These are phyloP conservation scores for Phocides pigmalion DNA, from an alignment of 1,140 invertebrate genomes.

Conservation along the genomic window DNA sequence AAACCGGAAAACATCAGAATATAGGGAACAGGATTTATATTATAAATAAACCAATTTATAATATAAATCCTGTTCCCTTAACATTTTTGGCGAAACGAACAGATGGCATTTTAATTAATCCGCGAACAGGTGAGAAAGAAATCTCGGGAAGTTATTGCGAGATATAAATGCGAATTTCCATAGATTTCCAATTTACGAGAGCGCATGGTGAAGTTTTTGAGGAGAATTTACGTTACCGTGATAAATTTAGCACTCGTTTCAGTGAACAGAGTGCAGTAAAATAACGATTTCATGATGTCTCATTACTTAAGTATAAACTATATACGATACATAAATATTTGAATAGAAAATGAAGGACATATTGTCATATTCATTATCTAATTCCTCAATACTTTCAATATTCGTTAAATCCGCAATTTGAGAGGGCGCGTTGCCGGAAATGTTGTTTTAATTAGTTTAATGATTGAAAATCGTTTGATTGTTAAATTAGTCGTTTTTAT, in stretches of 20 bases:
- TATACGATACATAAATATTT: too few relatives aligned
- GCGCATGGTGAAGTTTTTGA: conserved; percentile 19
- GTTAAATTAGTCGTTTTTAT: too few relatives aligned
- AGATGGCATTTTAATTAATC: conserved; percentile 23
- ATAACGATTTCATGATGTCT: not conserved
- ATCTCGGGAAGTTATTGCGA: conserved; percentile 26
- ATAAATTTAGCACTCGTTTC: conserved; percentile 12
- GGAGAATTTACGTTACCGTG: conserved; percentile 14
- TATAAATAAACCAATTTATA: not conserved
- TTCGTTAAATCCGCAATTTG: too few relatives aligned
- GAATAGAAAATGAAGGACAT: too few relatives aligned
- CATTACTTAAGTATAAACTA: too few relatives aligned
- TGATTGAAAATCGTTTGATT: too few relatives aligned
- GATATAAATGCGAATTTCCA: conserved; percentile 26
- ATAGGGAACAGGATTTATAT: too few relatives aligned
- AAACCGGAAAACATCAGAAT: too few relatives aligned
- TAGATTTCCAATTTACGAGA: conserved; percentile 29
- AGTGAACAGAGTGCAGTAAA: not conserved
- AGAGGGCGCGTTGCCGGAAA: too few relatives aligned
- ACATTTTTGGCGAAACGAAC: conserved; percentile 6
- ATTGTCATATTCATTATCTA: too few relatives aligned
- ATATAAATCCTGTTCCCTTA: not conserved
- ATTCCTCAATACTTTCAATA: too few relatives aligned
- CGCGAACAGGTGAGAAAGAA: conserved; percentile 18
- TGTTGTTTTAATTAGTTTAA: too few relatives aligned